A percentile compares a stretch with the other conserved stretches of the same genome.
Evolutionary conservation across 1,140 invertebrate genomes (phyloP).

Genomic region (Bombus fervidus): DNA sequence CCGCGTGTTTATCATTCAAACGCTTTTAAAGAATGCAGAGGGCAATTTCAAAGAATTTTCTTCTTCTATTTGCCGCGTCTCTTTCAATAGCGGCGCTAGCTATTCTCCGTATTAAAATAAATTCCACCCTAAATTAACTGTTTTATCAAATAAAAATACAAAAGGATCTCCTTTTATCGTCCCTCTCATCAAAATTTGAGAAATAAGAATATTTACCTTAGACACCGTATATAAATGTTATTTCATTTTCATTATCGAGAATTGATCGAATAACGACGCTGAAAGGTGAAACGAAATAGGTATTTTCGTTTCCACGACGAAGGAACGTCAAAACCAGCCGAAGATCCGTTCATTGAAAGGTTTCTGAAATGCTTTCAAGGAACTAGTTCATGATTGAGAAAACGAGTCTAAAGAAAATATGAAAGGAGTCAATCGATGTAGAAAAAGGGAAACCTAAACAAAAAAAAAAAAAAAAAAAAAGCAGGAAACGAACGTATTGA

Average conservation of each 20-base stretch:
- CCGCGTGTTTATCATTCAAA: neutral
- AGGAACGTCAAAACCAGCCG: neutral
- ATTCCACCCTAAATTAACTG: neutral
- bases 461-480: neutral
- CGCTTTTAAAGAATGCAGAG: neutral
- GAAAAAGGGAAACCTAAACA: neutral
- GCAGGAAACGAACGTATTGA: neutral
- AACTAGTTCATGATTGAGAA: neutral
- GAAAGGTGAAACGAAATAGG: neutral
- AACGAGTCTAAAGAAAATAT: neutral
- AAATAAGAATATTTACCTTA: neutral
- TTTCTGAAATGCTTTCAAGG: conserved; percentile 10
- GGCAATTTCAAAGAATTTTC: too few relatives aligned
- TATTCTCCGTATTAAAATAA: neutral
- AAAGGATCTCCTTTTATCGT: too few relatives aligned
- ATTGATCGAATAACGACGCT: neutral
- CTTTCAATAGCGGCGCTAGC: neutral
- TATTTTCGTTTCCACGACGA: neutral
- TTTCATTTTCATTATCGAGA: neutral
- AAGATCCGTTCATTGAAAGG: neutral
- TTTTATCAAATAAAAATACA: neutral
- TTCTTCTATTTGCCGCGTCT: neutral
- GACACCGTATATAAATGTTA: neutral
- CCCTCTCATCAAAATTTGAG: neutral
- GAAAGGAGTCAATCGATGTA: neutral